Evolutionary conservation across 2,888 invertebrate species (phyloP), one percentile per base, ranked within the genome.

Genomic region (Branchellion lobata): DNA sequence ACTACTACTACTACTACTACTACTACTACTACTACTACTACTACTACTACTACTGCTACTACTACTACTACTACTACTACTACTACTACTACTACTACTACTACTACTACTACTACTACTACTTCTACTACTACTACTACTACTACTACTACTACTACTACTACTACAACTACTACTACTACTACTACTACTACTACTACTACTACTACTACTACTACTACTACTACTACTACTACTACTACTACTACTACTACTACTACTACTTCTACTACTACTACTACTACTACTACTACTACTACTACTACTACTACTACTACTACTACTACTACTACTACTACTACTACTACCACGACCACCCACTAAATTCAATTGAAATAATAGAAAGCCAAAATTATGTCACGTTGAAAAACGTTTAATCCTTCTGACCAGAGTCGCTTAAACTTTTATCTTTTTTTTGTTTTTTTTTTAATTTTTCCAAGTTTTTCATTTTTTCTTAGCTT

Each of bases 351-450:
- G 5, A 5, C 5, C 14, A n/a, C 5, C 61, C 61, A 8, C n/a
- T 57, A 57, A 57, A 57, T 57, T 57, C 61, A 57, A 57, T 57
- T 57, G 61, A 57, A 57, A 57, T 57, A 57, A n/a, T 57, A 57
- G 61, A 57, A 47, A 24, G 61, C 61, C 24, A 57, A 57, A 57
- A 57, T 57, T 57, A 24, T 57, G 24, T 57, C 61, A 57, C 61
- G 61, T 57, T 57, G 3, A n/a, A 24, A 57, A 57, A n/a, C 5
- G 14, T n/a, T 57, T n/a, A 57, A 57, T 57, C 24, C 61, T 57
- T 24, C 24, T n/a, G 3, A 57, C 11, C 61, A 57, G 21, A 57
- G 61, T 18, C n/a, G 21, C 61, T 57, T 24, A 24, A 24, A 57
- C n/a, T 57, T 57, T 57, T 24, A 24, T 57, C 24, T 57, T 18